Conservation (phyloP, 2,113 vertebrate species). For the Vicugna pacos region DNA sequence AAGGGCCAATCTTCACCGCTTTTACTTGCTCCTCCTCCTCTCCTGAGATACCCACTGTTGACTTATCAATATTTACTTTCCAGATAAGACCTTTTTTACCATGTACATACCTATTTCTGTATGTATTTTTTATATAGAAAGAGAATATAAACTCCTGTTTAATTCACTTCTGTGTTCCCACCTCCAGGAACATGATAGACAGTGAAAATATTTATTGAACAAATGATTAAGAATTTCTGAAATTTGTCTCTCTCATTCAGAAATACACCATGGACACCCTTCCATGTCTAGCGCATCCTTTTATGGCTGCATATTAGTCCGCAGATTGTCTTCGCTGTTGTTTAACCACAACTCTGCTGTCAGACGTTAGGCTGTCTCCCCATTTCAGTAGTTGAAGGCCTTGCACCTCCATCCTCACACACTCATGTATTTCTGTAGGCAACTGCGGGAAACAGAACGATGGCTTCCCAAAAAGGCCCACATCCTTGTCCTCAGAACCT, state of each 20-base stretch:
- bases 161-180: neutral
- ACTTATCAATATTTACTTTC: neutral
- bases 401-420: rapidly evolving
- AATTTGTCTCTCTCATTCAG: neutral
- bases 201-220: neutral
- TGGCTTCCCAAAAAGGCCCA: neutral
- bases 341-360: neutral
- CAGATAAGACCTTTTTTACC: neutral
- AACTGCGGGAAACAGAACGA: neutral
- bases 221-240: conserved; percentile 27
- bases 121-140: neutral
- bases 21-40: neutral
- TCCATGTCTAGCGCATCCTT: neutral
- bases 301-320: neutral
- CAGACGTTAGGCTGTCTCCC: neutral
- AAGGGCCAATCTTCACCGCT: neutral
- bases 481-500: neutral
- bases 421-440: neutral
- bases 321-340: rapidly evolving
- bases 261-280: neutral
- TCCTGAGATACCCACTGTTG: neutral
- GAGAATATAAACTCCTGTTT: neutral
- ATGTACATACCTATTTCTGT: neutral
- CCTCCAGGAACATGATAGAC: neutral
- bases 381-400: neutral